A percentile compares a stretch with the other conserved stretches of the same genome.
These are phyloP conservation scores for Chrysoperla carnea DNA, from an alignment of 1,140 invertebrate genomes.

Conservation along the genomic window DNA sequence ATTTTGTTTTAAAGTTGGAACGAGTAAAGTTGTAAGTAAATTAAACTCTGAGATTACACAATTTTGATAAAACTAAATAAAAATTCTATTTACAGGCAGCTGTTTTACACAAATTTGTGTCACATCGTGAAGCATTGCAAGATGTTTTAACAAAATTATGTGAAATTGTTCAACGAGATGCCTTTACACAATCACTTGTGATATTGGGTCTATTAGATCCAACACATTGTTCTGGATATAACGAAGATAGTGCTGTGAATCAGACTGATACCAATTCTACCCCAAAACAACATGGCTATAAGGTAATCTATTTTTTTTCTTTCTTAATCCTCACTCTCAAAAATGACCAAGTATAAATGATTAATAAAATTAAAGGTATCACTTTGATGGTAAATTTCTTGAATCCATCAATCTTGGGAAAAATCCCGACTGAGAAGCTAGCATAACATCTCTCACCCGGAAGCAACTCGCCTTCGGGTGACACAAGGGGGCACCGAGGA, in stretches of 20 bases:
- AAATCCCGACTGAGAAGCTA: no score
- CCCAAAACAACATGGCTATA: conserved; percentile 9
- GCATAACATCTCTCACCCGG: no score
- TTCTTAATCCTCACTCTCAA: no score
- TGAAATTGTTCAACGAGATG: conserved; percentile 36
- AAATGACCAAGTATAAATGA: no score
- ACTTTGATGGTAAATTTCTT: no score
- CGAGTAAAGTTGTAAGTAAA: conserved; percentile 43
- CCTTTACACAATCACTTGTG: conserved; percentile 35
- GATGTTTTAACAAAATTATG: conserved; percentile 25
- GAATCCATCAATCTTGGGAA: no score
- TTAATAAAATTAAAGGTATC: no score
- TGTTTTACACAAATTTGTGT: conserved; percentile 29
- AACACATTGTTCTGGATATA: conserved; percentile 2
- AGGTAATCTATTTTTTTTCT: conserved; percentile 3
- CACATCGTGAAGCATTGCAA: conserved; percentile 26
- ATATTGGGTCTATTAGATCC: conserved; percentile 30
- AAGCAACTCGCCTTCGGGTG: no score
- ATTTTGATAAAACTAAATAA: neutral
- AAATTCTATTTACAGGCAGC: conserved; percentile 25
- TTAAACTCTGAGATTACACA: neutral
- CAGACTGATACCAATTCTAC: conserved; percentile 4
- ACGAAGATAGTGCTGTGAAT: neutral
- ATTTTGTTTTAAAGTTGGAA: conserved; percentile 47
- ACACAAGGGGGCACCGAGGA: no score